These are phyloP conservation scores for Drosophila greeni DNA, from an alignment of 2,888 invertebrate species.

Conservation along the genomic window DNA sequence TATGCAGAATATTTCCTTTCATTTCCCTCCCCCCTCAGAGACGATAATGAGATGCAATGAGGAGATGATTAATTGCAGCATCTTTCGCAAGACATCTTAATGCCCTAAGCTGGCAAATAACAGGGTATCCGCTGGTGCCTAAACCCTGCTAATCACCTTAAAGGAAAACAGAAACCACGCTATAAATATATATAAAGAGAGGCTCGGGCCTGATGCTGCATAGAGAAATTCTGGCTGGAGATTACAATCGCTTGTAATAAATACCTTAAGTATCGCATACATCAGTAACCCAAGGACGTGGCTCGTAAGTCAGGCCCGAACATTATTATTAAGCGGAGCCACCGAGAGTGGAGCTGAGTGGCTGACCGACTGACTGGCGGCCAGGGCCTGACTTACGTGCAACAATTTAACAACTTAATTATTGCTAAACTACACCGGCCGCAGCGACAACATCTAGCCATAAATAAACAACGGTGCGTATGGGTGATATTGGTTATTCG, in stretches of 20 bases:
- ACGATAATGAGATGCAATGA: conserved; percentile 34
- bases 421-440: conserved; percentile 74
- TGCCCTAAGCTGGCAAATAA: conserved; percentile 19
- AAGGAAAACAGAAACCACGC: conserved; percentile 15
- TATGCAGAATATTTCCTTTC: conserved; percentile 19
- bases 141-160: conserved; percentile 40
- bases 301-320: conserved; percentile 70
- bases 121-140: conserved; percentile 20
- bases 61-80: conserved; percentile 33
- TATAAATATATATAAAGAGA: conserved; percentile 58
- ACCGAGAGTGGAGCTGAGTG: conserved; percentile 37
- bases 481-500: conserved; percentile 61
- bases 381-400: conserved; percentile 72
- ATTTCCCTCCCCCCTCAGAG: not conserved
- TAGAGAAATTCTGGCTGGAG: conserved; percentile 67
- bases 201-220: conserved; percentile 28
- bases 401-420: conserved; percentile 77
- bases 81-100: conserved; percentile 28
- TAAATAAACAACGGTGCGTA: conserved; percentile 71
- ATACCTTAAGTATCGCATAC: conserved; percentile 77
- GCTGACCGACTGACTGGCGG: conserved; percentile 11
- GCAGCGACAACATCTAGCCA: conserved; percentile 51
- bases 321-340: conserved; percentile 71
- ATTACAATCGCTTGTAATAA: conserved; percentile 77
- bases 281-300: conserved; percentile 75